Base-by-base conservation (phyloP, 2,888 invertebrate species). In the Slavum lentiscoides region DNA sequence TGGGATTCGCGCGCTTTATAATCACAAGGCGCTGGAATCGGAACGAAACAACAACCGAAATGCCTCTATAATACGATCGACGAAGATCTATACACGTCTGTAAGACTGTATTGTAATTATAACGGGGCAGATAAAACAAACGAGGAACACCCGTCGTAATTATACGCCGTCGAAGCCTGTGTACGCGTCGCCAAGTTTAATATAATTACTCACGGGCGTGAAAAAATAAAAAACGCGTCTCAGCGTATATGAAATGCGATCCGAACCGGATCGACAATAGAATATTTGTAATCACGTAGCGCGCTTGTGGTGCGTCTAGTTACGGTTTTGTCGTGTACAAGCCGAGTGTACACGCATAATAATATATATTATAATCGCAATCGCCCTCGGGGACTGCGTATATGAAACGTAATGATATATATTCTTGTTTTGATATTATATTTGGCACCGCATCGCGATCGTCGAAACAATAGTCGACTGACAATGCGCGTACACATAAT, bases 391-490 rank as follows among this genome's bases (percentile, higher is more conserved):
- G 30, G 6, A 0, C 23, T 21, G 19, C 23, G 4, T 8, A 49
- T 61, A 15, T 7, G 53, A 61, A 6, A 62, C 62, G 61, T 17
- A 19, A 66, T 66, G n/a, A 64, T 74, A n/a, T 61, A 23, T 19
- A 39, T 39, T 39, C 43, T 68, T 43, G 23, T 76, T 59, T 74
- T 53, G 37, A 53, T n/a, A n/a, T 67, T n/a, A 13, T 21, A 1
- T 7, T 17, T 21, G 21, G 49, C 11, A 23, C 13, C 61, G 61
- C 43, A 37, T 49, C 49, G 9, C 8, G 66, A 39, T 7, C n/a
- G 70, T 62, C 75, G 61, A 77, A 70, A 77, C 77, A 77, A 77
- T 77, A 37, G 77, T 19, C n/a, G 9, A 39, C 39, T 1, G 23
- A 39, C n/a, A 37, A 5, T 17, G 6, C 17, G 17, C 62, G 37